Evolutionary conservation across 2,113 vertebrate species (phyloP).

Genomic region (Theropithecus gelada): DNA sequence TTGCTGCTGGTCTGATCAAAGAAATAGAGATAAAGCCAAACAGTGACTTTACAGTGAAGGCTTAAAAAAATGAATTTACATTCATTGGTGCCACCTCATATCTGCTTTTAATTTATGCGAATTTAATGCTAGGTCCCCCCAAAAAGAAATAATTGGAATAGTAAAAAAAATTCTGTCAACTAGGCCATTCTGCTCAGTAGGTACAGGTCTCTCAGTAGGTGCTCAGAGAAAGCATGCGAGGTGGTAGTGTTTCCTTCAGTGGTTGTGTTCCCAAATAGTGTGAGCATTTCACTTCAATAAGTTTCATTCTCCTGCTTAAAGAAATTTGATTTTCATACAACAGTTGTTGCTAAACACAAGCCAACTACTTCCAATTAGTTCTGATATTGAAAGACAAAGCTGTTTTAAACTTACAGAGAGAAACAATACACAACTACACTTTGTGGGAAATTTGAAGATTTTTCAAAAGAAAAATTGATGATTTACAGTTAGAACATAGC

Average conservation of each 20-base stretch:
- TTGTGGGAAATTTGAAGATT: slow-evolving; percentile 4
- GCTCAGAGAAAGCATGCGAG: background rate
- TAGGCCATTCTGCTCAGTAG: background rate
- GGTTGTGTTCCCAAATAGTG: background rate
- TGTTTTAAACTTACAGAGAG: background rate
- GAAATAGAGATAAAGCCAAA: background rate
- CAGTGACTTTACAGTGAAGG: background rate
- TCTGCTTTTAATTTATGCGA: background rate
- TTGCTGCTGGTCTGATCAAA: slow-evolving; percentile 63
- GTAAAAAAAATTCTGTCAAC: slow-evolving; percentile 31
- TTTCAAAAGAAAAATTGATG: slow-evolving; percentile 31
- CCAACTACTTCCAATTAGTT: background rate
- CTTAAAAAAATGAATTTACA: background rate
- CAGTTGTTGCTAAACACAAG: slow-evolving; percentile 19
- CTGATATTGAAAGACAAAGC: background rate
- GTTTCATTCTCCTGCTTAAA: slow-evolving; percentile 7
- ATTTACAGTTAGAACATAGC: background rate
- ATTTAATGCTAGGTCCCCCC: background rate
- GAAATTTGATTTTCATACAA: slow-evolving; percentile 29
- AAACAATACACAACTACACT: background rate
- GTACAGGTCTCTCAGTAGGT: background rate
- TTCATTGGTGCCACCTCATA: background rate
- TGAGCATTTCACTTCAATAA: slow-evolving; percentile 29
- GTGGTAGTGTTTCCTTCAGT: slow-evolving; percentile 11
- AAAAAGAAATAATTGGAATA: slow-evolving; percentile 27